Evolutionary conservation across 2,113 vertebrate species (phyloP).

Genomic region (Colistium nudipinnis): DNA sequence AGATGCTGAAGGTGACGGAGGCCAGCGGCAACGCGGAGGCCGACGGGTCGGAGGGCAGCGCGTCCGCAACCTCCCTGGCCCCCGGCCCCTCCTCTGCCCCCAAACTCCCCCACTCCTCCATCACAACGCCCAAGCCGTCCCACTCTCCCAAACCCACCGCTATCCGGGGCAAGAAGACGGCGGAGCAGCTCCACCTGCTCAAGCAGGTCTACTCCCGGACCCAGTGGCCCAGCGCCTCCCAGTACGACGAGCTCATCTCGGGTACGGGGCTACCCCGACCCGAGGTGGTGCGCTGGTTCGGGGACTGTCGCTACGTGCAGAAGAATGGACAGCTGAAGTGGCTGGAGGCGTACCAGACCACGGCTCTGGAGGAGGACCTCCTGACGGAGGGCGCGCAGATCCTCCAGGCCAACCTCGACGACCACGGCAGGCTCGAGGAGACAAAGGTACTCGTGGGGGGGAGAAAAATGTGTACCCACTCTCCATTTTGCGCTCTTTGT

Average conservation of each 20-base stretch:
- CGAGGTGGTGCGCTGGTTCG: slow-evolving; percentile 97
- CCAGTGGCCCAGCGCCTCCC: slow-evolving; percentile 91
- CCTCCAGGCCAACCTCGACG: slow-evolving; percentile 85
- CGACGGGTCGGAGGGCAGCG: slow-evolving; percentile 62
- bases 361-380: slow-evolving; percentile 82
- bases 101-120: slow-evolving; percentile 47
- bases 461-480: neutral
- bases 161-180: slow-evolving; percentile 88
- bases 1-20: slow-evolving; percentile 94
- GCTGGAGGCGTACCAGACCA: slow-evolving; percentile 91
- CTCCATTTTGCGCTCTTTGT: neutral
- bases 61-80: slow-evolving; percentile 37
- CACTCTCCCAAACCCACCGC: slow-evolving; percentile 64
- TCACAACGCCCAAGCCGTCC: slow-evolving; percentile 42
- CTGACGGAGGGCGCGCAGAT: slow-evolving; percentile 71
- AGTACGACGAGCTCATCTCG: slow-evolving; percentile 90
- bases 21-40: slow-evolving; percentile 82
- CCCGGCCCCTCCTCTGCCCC: slow-evolving; percentile 29
- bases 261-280: slow-evolving; percentile 88
- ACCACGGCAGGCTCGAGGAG: slow-evolving; percentile 84
- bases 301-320: slow-evolving; percentile 92
- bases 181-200: slow-evolving; percentile 91
- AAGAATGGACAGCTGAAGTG: slow-evolving; percentile 97
- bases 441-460: slow-evolving; percentile 76
- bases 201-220: slow-evolving; percentile 94